phyloP scores from a whole-genome alignment of 2,797 vertebrate species.

The Etheostoma nigrum region DNA sequence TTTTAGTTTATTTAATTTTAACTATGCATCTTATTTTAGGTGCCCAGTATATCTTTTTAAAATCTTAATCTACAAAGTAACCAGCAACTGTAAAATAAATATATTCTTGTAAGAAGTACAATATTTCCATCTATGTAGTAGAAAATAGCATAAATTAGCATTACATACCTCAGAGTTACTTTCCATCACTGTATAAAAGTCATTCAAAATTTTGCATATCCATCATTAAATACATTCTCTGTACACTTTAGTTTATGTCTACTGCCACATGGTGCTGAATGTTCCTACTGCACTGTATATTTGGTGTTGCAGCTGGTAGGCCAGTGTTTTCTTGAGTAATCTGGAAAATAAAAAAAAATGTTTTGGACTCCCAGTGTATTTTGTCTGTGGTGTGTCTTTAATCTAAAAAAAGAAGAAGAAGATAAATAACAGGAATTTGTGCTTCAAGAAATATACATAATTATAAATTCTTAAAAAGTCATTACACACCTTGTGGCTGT shows the following conservation, averaged over 20 bases:
- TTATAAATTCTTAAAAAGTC: constrained; percentile 66
- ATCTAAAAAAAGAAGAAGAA: constrained; percentile 74
- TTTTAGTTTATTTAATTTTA: not conserved
- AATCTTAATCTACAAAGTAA: not conserved
- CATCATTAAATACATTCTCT: not conserved
- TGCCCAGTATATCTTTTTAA: too few species aligned
- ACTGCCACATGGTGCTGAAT: not conserved
- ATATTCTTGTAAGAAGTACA: not conserved
- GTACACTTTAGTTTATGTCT: not conserved
- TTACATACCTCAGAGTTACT: not conserved
- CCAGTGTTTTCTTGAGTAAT: not conserved
- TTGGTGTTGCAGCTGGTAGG: not conserved
- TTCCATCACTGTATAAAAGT: not conserved
- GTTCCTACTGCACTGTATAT: not conserved
- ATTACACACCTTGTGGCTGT: constrained; percentile 55
- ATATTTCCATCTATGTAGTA: not conserved
- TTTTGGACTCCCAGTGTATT: constrained; percentile 19
- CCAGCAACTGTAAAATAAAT: not conserved
- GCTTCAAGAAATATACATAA: constrained; percentile 71
- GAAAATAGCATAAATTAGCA: too few species aligned
- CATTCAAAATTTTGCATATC: not conserved
- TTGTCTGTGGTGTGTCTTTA: constrained; percentile 68
- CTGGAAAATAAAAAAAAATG: constrained; percentile 4
- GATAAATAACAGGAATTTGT: constrained; percentile 74
- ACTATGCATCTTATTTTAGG: not conserved